These are phyloP conservation scores for Holotrichia oblita DNA, from an alignment of 1,140 invertebrate species.

Conservation along the genomic window DNA sequence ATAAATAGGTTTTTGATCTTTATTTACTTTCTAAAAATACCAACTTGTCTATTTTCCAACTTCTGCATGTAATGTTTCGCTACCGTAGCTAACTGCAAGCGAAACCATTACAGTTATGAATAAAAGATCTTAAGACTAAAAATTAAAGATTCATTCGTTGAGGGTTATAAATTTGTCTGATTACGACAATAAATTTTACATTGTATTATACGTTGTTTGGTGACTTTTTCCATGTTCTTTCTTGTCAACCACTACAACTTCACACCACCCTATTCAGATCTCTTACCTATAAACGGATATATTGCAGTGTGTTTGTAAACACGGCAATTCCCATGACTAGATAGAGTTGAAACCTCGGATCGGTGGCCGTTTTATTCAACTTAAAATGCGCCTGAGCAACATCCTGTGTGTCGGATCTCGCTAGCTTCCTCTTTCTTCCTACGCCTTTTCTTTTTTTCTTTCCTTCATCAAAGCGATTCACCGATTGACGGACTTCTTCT, in stretches of 20 bases:
- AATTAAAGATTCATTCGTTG: constrained; percentile 27
- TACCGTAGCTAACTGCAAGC: background rate
- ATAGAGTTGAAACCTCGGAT: background rate
- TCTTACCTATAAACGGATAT: background rate
- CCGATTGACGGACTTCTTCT: constrained; percentile 1
- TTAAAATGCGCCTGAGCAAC: constrained; percentile 34
- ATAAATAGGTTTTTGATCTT: constrained; percentile 13
- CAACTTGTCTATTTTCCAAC: background rate
- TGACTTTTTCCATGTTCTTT: background rate
- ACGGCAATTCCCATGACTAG: constrained; percentile 5
- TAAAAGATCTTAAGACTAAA: constrained; percentile 6
- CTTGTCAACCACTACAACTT: background rate
- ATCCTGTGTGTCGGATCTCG: constrained; percentile 34
- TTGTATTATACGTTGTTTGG: background rate
- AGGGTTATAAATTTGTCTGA: background rate
- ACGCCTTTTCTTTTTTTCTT: constrained; percentile 1
- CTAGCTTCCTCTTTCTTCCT: constrained; percentile 33
- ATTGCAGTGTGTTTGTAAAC: constrained; percentile 18
- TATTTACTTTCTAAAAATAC: constrained; percentile 5
- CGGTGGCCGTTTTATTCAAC: background rate
- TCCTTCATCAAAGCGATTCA: constrained; percentile 22
- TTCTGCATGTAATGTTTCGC: background rate
- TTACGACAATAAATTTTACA: background rate
- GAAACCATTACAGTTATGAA: constrained; percentile 2
- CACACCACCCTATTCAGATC: constrained; percentile 6